Base-by-base conservation (phyloP, 2,113 vertebrate genomes). In the Seriola rivoliana region DNA sequence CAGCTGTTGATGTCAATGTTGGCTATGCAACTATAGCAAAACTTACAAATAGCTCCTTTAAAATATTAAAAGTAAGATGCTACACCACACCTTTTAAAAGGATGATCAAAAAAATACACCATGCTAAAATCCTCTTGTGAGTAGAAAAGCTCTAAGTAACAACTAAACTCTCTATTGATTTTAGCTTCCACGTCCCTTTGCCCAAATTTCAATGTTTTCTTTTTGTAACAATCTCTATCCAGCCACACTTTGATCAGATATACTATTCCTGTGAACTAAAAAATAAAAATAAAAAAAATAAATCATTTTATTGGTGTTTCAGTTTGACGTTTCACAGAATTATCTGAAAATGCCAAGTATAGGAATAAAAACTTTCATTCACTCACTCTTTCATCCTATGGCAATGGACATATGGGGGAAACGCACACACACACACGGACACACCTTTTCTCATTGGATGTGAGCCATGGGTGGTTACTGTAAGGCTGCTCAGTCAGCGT, bases 401-500 rank as follows among this genome's bases (percentile, higher is more conserved):
- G 52, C 52, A n/a, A 54, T 52, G n/a, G n/a, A 55, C n/a, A 23
- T 23, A n/a, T 52, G 54, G 54, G 54, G n/a, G 4, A 54, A 55
- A 21, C 2, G 5, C 7, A 17, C 19, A 23, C 71, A 57, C 52
- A 44, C 29, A 62, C 73, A 76, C 0, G 2, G 13, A 81, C 71
- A 63, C 74, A 73, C 71, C 32, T 68, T 36, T 25, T 64, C 48
- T 75, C 57, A n/a, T 5, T 86, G 78, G 82, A 78, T 71, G 29
- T 23, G 34, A 84, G 88, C 80, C 73, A 71, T 16, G n/a, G 59
- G 50, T 62, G 70, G 64, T 78, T 74, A 79, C 57, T 60, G 44
- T 58, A 82, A 85, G 75, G 81, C 36, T 91, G 79, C 86, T 50
- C 72, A 65, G 83, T 91, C 89, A 86, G 92, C 89, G n/a, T 78